phyloP scores from a whole-genome alignment of 2,797 vertebrate genomes.

The Tachyglossus aculeatus region DNA sequence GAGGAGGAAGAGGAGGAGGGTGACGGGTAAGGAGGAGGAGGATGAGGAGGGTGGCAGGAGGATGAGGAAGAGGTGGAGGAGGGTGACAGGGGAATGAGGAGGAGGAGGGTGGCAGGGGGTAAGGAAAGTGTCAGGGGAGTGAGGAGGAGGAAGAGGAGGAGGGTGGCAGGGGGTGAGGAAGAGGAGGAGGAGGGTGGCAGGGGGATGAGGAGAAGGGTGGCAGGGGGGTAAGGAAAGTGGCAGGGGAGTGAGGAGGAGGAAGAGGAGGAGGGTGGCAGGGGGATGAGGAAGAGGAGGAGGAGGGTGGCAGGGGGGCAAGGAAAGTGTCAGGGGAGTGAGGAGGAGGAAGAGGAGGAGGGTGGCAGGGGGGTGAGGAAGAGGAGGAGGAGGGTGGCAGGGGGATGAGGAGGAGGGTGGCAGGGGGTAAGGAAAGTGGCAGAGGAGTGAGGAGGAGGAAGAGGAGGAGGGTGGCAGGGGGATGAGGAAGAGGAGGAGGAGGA shows the following conservation, averaged over 20 bases:
- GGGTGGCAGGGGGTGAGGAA: not conserved
- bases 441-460: not conserved
- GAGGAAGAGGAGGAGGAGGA: not conserved
- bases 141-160: not conserved
- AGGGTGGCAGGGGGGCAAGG: not conserved
- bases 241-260: not conserved
- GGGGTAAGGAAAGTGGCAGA: no score
- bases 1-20: not conserved
- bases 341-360: not conserved
- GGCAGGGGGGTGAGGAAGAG: not conserved
- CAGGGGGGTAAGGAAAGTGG: not conserved
- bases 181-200: not conserved
- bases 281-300: not conserved
- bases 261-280: not conserved
- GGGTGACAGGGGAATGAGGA: not conserved
- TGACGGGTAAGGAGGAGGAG: not conserved
- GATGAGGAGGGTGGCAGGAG: no score
- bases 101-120: not conserved
- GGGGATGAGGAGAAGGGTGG: not conserved
- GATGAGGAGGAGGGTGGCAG: not conserved
- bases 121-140: not conserved
- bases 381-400: not conserved
- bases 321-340: not conserved
- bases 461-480: not conserved
- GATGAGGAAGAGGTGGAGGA: no score